Conservation (phyloP, 1,140 invertebrate species). For the Leptonema lineaticorne region DNA sequence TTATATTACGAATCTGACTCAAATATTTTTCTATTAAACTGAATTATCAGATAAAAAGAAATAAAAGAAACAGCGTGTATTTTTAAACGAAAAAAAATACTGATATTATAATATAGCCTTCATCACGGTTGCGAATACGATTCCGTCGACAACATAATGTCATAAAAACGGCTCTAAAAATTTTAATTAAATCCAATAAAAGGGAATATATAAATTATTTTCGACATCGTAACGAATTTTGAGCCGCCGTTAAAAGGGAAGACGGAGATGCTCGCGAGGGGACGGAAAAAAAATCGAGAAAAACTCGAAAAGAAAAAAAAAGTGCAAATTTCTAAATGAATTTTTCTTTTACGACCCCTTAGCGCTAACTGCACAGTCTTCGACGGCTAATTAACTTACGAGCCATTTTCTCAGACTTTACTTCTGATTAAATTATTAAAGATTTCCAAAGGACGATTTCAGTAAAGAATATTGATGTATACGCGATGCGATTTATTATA, state of each 20-base stretch:
- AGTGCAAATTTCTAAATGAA: slow-evolving; percentile 12
- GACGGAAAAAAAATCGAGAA: background rate
- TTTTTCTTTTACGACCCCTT: background rate
- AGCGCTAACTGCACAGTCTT: background rate
- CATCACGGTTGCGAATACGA: no score
- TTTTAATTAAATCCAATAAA: background rate
- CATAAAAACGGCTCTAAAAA: background rate
- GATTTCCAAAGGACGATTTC: no score
- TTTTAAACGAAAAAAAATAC: no score
- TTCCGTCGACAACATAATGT: no score
- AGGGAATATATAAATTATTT: background rate
- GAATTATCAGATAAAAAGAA: no score
- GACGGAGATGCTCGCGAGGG: background rate
- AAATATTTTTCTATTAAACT: no score
- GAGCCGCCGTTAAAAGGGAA: background rate
- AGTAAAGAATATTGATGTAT: no score
- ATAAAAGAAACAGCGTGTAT: no score
- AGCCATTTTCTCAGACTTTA: background rate
- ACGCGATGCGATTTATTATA: no score
- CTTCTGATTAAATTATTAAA: slow-evolving; percentile 3
- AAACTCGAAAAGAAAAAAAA: background rate
- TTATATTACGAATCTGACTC: no score
- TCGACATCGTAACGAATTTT: background rate
- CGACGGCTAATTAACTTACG: slow-evolving; percentile 7
- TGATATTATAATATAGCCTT: no score